A percentile compares a stretch with the other conserved stretches of the same genome.
phyloP scores from a whole-genome alignment of 2,888 invertebrate species.

The Acanthococcus lagerstroemiae region DNA sequence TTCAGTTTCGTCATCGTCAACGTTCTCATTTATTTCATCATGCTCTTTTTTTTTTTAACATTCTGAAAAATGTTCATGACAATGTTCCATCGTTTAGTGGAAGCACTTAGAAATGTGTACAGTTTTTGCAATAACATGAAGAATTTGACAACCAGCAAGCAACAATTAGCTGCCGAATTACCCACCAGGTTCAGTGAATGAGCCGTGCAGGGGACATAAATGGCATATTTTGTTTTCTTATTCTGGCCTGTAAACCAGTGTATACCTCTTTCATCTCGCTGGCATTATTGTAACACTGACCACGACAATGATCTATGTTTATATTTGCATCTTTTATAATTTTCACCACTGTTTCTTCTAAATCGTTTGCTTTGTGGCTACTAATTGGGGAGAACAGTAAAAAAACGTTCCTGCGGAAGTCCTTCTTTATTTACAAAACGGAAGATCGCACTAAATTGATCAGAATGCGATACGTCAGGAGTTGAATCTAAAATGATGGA shows the following conservation, averaged over 20 bases:
- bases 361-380: conserved; percentile 9
- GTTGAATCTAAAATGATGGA: conserved; percentile 17
- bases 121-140: conserved; percentile 17
- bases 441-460: conserved; percentile 17
- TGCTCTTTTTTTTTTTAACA: too few species aligned
- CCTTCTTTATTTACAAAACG: not conserved
- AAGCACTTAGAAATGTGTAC: conserved; percentile 21
- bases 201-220: conserved; percentile 18
- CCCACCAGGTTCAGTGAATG: conserved; percentile 29
- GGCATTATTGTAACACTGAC: conserved; percentile 36
- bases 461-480: conserved; percentile 9
- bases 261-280: conserved; percentile 35
- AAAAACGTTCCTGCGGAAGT: conserved; percentile 9
- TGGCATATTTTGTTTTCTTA: conserved; percentile 34
- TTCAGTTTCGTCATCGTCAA: not conserved
- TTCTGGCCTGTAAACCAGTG: conserved; percentile 34
- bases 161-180: conserved; percentile 18
- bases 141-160: conserved; percentile 13
- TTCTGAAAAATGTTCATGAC: not conserved
- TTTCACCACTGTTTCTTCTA: not conserved
- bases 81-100: conserved; percentile 8
- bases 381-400: conserved; percentile 10
- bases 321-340: conserved; percentile 1
- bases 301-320: conserved; percentile 27
- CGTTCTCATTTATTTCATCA: not conserved